Conservation (phyloP, 2,797 vertebrate species). For the Parauchenoglanis punctatus region DNA sequence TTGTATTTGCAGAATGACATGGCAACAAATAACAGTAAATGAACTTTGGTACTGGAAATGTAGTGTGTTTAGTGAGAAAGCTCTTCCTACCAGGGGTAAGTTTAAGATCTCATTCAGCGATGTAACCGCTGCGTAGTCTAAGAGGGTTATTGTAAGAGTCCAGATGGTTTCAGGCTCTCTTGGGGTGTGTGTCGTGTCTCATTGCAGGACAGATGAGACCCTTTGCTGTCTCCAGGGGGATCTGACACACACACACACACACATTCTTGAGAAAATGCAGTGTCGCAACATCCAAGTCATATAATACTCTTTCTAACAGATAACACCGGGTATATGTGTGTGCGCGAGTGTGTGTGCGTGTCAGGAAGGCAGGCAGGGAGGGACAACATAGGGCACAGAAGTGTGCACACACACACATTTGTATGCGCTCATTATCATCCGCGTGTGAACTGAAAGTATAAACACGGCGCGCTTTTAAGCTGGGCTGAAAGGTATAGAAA, state of each 20-base stretch:
- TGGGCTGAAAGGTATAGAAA: slow-evolving; percentile 41
- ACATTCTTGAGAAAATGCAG: slow-evolving; percentile 19
- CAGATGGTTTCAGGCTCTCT: slow-evolving; percentile 58
- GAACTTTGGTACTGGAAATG: neutral
- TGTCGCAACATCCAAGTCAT: slow-evolving; percentile 35
- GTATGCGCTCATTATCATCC: slow-evolving; percentile 24
- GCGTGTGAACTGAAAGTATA: slow-evolving; percentile 33
- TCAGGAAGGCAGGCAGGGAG: neutral
- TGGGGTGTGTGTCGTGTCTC: slow-evolving; percentile 54
- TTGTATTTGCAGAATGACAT: neutral
- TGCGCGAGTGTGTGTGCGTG: slow-evolving; percentile 14
- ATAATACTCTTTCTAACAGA: slow-evolving; percentile 31
- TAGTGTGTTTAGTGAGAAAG: neutral
- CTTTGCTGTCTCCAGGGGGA: slow-evolving; percentile 47
- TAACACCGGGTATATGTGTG: slow-evolving; percentile 5
- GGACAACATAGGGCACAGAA: slow-evolving; percentile 26
- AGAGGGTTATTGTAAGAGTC: slow-evolving; percentile 37
- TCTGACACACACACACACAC: neutral
- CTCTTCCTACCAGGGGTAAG: neutral
- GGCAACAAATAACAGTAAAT: neutral
- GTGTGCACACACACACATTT: slow-evolving; percentile 27
- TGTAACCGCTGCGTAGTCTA: slow-evolving; percentile 27
- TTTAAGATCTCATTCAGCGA: slow-evolving; percentile 10
- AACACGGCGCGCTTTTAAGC: slow-evolving; percentile 27
- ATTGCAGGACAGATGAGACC: slow-evolving; percentile 60